Conservation (phyloP, 1,140 invertebrate species). For the Diabrotica virgifera region DNA sequence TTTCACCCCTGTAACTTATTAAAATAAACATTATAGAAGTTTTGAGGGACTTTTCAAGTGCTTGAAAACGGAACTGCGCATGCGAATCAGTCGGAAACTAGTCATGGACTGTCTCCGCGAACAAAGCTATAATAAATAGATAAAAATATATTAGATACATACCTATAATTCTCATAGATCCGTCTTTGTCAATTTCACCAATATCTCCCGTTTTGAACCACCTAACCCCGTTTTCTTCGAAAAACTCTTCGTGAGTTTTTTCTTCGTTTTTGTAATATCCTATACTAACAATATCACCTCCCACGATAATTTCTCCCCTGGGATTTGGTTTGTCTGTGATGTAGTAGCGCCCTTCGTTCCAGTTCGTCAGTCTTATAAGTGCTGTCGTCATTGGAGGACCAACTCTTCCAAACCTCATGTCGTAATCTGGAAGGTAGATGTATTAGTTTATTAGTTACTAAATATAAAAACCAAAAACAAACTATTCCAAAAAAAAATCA, state of each 20-base stretch:
- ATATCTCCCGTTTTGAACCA: conserved; percentile 97
- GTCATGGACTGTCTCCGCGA: too few species aligned
- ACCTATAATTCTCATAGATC: conserved; percentile 95
- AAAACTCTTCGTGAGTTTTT: conserved; percentile 90
- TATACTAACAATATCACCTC: conserved; percentile 84
- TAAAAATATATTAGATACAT: background rate
- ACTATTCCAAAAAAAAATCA: too few species aligned
- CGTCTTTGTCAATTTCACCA: conserved; percentile 87
- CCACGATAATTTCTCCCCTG: conserved; percentile 87
- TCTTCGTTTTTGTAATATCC: conserved; percentile 93
- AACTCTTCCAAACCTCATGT: conserved; percentile 64
- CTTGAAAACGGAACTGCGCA: too few species aligned
- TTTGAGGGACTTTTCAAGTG: too few species aligned
- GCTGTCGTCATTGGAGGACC: conserved; percentile 83
- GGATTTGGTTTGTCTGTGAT: conserved; percentile 86
- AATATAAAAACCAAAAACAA: too few species aligned
- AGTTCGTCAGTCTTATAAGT: conserved; percentile 84
- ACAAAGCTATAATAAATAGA: too few species aligned
- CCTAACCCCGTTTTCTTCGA: conserved; percentile 69
- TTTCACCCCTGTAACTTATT: too few species aligned
- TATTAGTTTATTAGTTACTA: too few species aligned
- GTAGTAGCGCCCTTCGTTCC: conserved; percentile 92
- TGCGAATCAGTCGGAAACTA: too few species aligned
- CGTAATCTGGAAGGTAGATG: background rate
- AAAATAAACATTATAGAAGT: too few species aligned